A percentile compares a stretch with the other conserved stretches of the same genome.
phyloP scores from a whole-genome alignment of 35 echinoderm and acorn worm genomes.

The Heliocidaris erythrogramma region DNA sequence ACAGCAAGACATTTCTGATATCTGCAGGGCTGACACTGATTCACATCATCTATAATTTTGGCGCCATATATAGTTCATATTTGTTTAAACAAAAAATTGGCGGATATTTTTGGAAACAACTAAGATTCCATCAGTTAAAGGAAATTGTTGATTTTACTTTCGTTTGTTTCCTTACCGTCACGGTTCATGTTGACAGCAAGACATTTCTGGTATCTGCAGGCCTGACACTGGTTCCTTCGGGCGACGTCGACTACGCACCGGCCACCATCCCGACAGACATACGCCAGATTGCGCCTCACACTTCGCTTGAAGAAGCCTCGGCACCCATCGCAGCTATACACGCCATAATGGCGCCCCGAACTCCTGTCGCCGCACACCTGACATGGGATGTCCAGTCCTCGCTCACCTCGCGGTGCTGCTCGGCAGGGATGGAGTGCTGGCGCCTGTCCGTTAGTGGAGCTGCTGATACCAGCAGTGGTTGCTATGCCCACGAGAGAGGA shows the following conservation, averaged over 20 bases:
- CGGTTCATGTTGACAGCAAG: slow-evolving; percentile 87
- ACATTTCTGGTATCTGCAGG: slow-evolving; percentile 92
- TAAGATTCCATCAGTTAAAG: no score
- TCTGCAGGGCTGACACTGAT: slow-evolving; percentile 96
- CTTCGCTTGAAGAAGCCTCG: slow-evolving; percentile 99
- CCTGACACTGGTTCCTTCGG: slow-evolving; percentile 93
- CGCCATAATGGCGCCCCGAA: slow-evolving; percentile 93
- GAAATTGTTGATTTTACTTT: not conserved
- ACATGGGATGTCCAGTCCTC: slow-evolving; percentile 73
- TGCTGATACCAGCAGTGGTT: not conserved
- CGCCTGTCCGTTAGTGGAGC: not conserved
- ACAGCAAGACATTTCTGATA: slow-evolving; percentile 89
- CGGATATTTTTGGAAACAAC: no score
- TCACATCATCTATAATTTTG: no score
- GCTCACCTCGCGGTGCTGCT: slow-evolving; percentile 53
- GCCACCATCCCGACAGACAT: slow-evolving; percentile 82
- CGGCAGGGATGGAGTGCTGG: not conserved
- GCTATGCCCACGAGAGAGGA: not conserved
- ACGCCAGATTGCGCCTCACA: slow-evolving; percentile 90
- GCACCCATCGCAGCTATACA: slow-evolving; percentile 98
- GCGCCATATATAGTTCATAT: no score
- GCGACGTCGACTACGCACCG: slow-evolving; percentile 86
- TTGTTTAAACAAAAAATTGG: no score
- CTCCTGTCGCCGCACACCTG: slow-evolving; percentile 93
- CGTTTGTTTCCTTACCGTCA: slow-evolving; percentile 69